phyloP scores from a whole-genome alignment of 2,113 vertebrate genomes.

The Psettodes erumei region DNA sequence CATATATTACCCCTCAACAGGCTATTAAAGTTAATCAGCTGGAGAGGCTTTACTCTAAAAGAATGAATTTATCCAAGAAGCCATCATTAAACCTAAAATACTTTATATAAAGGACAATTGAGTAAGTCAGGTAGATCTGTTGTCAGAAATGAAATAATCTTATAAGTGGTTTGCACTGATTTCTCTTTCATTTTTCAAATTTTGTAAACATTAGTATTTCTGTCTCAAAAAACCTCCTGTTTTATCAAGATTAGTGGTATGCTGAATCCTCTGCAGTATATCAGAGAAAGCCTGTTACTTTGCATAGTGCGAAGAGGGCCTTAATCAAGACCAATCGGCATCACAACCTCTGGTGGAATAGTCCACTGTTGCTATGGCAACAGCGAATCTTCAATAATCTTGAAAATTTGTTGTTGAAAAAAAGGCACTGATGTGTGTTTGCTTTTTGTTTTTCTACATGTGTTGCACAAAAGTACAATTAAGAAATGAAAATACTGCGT shows the following conservation, averaged over 20 bases:
- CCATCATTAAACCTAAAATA: background rate
- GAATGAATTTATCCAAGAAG: background rate
- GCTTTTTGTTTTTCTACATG: background rate
- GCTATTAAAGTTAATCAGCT: constrained; percentile 20
- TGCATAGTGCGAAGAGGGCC: constrained; percentile 36
- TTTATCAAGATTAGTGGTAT: constrained; percentile 4
- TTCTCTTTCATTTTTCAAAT: background rate
- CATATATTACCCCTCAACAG: constrained; percentile 30
- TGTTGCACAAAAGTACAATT: background rate
- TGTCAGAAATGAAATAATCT: no score
- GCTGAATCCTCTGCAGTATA: constrained; percentile 23
- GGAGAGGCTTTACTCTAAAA: constrained; percentile 21
- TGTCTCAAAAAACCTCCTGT: background rate
- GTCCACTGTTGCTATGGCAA: constrained; percentile 69
- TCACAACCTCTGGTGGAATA: constrained; percentile 32
- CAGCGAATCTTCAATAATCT: constrained; percentile 38
- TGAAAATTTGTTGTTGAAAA: constrained; percentile 31
- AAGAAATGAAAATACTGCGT: background rate
- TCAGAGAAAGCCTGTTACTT: constrained; percentile 39
- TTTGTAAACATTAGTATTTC: background rate
- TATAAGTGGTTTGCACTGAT: background rate
- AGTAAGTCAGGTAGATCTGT: no score
- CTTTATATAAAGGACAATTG: no score
- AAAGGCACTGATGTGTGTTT: constrained; percentile 1
- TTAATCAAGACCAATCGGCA: constrained; percentile 51